Percentiles rank a stretch among this genome's conserved stretches.
Conservation (phyloP, 2,113 vertebrate species). For the Plecturocebus donacophilus region DNA sequence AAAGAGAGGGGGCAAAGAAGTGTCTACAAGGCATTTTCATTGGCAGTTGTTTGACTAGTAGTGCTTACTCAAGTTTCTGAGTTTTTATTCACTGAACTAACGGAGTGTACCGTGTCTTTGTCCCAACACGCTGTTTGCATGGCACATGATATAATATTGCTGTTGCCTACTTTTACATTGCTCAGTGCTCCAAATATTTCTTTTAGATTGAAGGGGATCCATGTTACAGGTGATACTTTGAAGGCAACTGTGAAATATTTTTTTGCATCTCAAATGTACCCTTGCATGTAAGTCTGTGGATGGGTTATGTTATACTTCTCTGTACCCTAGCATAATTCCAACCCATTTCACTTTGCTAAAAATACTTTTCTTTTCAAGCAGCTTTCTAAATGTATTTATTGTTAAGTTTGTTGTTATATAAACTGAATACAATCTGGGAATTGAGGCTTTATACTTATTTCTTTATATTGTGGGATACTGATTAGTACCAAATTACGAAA, state of each 20-base stretch:
- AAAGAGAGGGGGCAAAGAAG: neutral
- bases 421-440: neutral
- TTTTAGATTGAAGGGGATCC: neutral
- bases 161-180: neutral
- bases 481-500: slow-evolving; percentile 34
- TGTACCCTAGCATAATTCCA: neutral
- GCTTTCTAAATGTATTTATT: neutral
- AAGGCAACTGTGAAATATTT: neutral
- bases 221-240: neutral
- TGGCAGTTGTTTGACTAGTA: neutral
- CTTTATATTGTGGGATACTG: slow-evolving; percentile 13
- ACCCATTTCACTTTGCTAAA: neutral
- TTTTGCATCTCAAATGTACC: neutral
- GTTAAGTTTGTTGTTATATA: neutral
- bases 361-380: slow-evolving; percentile 20
- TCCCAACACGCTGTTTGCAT: neutral
- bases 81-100: neutral
- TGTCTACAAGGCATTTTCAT: neutral
- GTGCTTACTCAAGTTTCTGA: neutral
- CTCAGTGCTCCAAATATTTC: neutral
- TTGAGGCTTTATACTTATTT: neutral
- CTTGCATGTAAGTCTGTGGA: neutral
- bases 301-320: neutral
- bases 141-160: neutral
- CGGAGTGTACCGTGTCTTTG: neutral